phyloP scores from a whole-genome alignment of 2,888 invertebrate species.

The Trachelus stipa region DNA sequence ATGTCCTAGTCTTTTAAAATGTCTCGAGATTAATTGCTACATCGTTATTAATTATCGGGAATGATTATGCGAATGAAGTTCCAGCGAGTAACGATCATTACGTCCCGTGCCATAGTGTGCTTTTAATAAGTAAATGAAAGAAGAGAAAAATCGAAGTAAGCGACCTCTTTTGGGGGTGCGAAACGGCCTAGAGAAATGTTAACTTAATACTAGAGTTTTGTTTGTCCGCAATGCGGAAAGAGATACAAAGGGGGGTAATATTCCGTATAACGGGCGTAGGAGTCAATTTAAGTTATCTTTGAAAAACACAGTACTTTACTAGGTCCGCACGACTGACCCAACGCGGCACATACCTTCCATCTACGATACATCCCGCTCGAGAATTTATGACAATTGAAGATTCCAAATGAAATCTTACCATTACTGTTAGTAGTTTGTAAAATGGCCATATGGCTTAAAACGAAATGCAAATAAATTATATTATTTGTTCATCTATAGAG shows the following conservation, averaged over 20 bases:
- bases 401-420: slow-evolving; percentile 47
- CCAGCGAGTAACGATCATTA: slow-evolving; percentile 28
- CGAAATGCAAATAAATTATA: slow-evolving; percentile 61
- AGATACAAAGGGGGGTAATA: background rate
- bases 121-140: slow-evolving; percentile 17
- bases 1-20: slow-evolving; percentile 16
- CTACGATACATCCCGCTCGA: slow-evolving; percentile 42
- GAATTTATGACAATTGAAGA: slow-evolving; percentile 6
- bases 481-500: slow-evolving; percentile 57
- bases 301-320: slow-evolving; percentile 24
- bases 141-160: background rate
- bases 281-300: slow-evolving; percentile 26
- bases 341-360: slow-evolving; percentile 56
- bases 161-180: background rate
- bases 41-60: slow-evolving; percentile 17
- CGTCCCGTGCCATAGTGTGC: slow-evolving; percentile 39
- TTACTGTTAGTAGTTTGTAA: slow-evolving; percentile 61
- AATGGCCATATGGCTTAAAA: slow-evolving; percentile 47
- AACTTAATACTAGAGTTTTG: background rate
- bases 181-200: slow-evolving; percentile 7
- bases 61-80: slow-evolving; percentile 29
- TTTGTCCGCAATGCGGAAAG: background rate
- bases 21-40: slow-evolving; percentile 7
- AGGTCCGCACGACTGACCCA: slow-evolving; percentile 65
- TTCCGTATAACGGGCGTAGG: background rate